A percentile compares a stretch with the other conserved stretches of the same genome.
Evolutionary conservation across 53 echinoderm and acorn worm genomes (phyloP).

Genomic region (Zoroaster sp.): DNA sequence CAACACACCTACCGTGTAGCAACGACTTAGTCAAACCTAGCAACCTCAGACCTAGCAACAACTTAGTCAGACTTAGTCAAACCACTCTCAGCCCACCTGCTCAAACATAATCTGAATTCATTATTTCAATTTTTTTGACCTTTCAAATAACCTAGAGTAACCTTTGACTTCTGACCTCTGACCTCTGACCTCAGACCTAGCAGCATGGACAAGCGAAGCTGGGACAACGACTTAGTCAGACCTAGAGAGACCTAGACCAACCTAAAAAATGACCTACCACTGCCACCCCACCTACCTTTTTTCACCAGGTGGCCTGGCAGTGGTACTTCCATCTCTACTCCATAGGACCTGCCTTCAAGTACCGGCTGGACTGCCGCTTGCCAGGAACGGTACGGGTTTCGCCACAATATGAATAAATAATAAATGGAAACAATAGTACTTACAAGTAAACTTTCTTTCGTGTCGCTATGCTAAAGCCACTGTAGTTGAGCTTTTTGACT

Average conservation of each 20-base stretch:
- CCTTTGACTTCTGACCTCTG: slow-evolving; percentile 84
- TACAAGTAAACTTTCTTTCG: slow-evolving; percentile 96
- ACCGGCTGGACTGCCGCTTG: too few relatives aligned
- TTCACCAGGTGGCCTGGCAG: slow-evolving; percentile 95
- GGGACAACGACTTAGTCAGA: too few relatives aligned
- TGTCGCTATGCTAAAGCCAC: slow-evolving; percentile 93
- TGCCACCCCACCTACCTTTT: slow-evolving; percentile 92
- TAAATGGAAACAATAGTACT: slow-evolving; percentile 53
- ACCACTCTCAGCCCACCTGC: slow-evolving; percentile 84
- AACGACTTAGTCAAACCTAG: too few relatives aligned
- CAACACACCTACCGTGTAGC: too few relatives aligned
- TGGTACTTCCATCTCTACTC: slow-evolving; percentile 87
- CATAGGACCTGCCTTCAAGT: too few relatives aligned
- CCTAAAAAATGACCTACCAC: too few relatives aligned
- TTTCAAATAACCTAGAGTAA: slow-evolving; percentile 83
- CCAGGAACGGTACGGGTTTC: too few relatives aligned
- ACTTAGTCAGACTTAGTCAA: not conserved
- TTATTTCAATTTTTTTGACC: slow-evolving; percentile 71
- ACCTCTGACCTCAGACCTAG: too few relatives aligned
- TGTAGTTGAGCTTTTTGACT: slow-evolving; percentile 89
- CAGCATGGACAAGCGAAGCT: too few relatives aligned
- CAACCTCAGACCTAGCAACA: too few relatives aligned
- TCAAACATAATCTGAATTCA: too few relatives aligned
- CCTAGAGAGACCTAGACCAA: too few relatives aligned
- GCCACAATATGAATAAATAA: not conserved